Conservation (phyloP, 2,797 vertebrate species). For the Carcharodon carcharias region DNA sequence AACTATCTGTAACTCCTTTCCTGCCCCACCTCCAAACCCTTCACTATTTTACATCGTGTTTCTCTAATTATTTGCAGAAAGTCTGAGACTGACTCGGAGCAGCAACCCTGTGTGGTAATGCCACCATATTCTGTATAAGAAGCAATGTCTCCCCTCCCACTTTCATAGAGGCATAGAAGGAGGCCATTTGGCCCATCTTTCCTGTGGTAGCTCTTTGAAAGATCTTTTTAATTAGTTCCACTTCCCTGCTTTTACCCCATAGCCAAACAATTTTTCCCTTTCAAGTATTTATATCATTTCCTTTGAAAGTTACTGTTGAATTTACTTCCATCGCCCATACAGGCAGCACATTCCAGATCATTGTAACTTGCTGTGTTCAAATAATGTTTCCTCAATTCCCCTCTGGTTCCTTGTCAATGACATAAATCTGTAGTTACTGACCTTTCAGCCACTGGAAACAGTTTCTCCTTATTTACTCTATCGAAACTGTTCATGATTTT, state of each 20-base stretch:
- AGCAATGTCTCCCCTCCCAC: background rate
- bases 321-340: background rate
- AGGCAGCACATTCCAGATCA: background rate
- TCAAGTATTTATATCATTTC: too few species aligned
- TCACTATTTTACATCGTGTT: background rate
- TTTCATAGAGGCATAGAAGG: background rate
- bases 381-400: background rate
- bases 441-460: too few species aligned
- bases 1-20: background rate
- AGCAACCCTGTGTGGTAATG: background rate
- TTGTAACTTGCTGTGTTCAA: background rate
- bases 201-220: background rate
- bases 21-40: background rate
- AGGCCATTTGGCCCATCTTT: background rate
- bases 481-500: too few species aligned
- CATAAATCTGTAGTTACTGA: background rate
- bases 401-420: background rate
- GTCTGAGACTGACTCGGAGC: background rate
- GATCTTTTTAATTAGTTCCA: background rate
- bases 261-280: background rate
- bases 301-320: background rate
- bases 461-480: background rate
- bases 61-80: background rate
- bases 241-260: too few species aligned
- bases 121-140: background rate